Conservation (phyloP, 2,113 vertebrate genomes). For the Electrona antarctica region DNA sequence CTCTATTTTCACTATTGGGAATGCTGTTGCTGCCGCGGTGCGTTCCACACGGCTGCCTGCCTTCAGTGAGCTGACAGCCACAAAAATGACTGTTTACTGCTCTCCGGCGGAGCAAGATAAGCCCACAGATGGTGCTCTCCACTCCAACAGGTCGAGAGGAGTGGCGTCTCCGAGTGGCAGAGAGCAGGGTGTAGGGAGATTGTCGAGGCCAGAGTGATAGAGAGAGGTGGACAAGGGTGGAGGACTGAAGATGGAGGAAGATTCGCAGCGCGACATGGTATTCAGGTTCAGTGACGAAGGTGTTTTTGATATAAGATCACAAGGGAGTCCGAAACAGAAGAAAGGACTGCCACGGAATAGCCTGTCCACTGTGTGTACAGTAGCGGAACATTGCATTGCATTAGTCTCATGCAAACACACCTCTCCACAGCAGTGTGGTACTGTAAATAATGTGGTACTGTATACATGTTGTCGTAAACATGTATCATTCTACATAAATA, state of each 20-base stretch:
- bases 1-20: conserved; percentile 49
- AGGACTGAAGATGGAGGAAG: background rate
- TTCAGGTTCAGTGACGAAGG: background rate
- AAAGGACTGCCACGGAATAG: background rate
- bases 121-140: conserved; percentile 61
- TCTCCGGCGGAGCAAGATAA: conserved; percentile 64
- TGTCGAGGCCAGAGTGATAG: background rate
- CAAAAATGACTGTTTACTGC: conserved; percentile 77
- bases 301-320: conserved; percentile 9
- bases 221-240: background rate
- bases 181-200: conserved; percentile 32
- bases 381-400: conserved; percentile 12
- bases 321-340: background rate
- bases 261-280: conserved; percentile 23
- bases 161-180: conserved; percentile 36
- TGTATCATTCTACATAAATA: too few relatives aligned
- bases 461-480: too few relatives aligned
- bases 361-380: background rate
- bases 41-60: conserved; percentile 63
- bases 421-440: too few relatives aligned
- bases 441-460: too few relatives aligned
- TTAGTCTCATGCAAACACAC: conserved; percentile 1
- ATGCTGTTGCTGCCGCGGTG: conserved; percentile 39
- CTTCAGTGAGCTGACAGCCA: conserved; percentile 72
- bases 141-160: conserved; percentile 55